Conservation (phyloP, 2,888 invertebrate genomes). For the Drosophila nigricruria region DNA sequence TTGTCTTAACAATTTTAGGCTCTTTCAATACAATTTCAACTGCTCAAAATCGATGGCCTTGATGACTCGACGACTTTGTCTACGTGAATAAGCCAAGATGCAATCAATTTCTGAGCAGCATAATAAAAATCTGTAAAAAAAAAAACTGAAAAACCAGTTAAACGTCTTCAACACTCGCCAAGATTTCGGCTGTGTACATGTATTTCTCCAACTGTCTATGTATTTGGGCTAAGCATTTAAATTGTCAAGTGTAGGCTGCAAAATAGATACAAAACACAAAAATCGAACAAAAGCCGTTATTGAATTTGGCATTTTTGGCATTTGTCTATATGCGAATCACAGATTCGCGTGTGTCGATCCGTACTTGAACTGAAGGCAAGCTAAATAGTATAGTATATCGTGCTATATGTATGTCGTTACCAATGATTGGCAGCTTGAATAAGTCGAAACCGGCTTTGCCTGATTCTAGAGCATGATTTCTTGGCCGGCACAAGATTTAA, state of each 20-base stretch:
- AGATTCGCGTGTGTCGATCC: slow-evolving; percentile 26
- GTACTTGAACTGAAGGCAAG: slow-evolving; percentile 47
- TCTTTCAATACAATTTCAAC: slow-evolving; percentile 30
- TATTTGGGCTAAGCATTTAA: slow-evolving; percentile 49
- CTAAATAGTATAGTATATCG: not conserved
- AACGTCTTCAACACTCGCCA: slow-evolving; percentile 51
- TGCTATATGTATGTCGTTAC: not conserved
- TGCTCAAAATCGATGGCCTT: slow-evolving; percentile 41
- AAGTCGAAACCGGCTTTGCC: slow-evolving; percentile 60
- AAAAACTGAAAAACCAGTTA: slow-evolving; percentile 65
- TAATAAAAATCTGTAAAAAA: slow-evolving; percentile 33
- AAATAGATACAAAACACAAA: slow-evolving; percentile 28
- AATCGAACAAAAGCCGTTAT: slow-evolving; percentile 49
- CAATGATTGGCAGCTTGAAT: slow-evolving; percentile 20
- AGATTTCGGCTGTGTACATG: slow-evolving; percentile 4
- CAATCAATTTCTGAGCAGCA: slow-evolving; percentile 10
- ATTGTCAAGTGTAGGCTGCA: slow-evolving; percentile 60
- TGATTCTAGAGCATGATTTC: slow-evolving; percentile 61
- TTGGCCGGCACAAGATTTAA: slow-evolving; percentile 17
- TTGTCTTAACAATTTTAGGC: slow-evolving; percentile 48
- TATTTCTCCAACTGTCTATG: slow-evolving; percentile 7
- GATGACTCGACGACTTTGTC: slow-evolving; percentile 28
- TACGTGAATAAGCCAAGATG: slow-evolving; percentile 20
- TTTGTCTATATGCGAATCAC: slow-evolving; percentile 31
- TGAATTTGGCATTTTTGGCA: slow-evolving; percentile 43